Conservation (phyloP, 2,888 invertebrate genomes). For the Perizoma flavofasciatum region DNA sequence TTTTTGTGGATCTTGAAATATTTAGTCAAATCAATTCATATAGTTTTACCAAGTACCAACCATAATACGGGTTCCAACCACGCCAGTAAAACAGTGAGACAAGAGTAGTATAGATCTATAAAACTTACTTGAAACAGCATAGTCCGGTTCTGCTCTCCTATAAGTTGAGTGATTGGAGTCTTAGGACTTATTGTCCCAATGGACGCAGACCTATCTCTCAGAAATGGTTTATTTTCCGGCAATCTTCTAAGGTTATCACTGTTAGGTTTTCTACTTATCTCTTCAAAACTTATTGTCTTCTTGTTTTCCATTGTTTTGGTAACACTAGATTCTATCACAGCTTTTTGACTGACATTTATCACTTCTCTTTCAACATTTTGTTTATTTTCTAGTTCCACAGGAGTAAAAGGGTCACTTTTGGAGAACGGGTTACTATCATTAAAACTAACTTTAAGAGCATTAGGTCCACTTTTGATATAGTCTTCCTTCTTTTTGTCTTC, state of each 20-base stretch:
- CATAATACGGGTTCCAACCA: too few species aligned
- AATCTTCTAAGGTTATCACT: conserved; percentile 43
- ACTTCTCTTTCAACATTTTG: too few species aligned
- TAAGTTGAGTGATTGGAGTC: conserved; percentile 72
- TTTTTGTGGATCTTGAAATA: too few species aligned
- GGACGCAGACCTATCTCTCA: conserved; percentile 85
- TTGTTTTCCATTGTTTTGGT: not conserved
- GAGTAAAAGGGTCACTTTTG: too few species aligned
- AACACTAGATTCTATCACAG: conserved; percentile 7
- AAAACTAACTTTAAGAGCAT: conserved; percentile 1
- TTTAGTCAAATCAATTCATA: too few species aligned
- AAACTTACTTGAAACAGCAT: conserved; percentile 94
- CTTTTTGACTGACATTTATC: not conserved
- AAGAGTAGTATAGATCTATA: not conserved
- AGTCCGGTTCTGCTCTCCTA: conserved; percentile 92
- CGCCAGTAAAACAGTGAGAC: too few species aligned
- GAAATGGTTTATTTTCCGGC: conserved; percentile 71
- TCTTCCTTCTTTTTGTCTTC: conserved; percentile 26
- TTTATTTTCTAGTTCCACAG: too few species aligned
- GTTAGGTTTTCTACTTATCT: conserved; percentile 54
- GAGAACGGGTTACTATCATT: conserved; percentile 18
- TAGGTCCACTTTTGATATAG: conserved; percentile 1
- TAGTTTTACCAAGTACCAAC: too few species aligned
- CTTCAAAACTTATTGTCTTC: conserved; percentile 56
- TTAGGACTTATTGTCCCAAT: conserved; percentile 83